Base-by-base conservation (phyloP, 2,888 invertebrate genomes). In the Nemoura dubitans region DNA sequence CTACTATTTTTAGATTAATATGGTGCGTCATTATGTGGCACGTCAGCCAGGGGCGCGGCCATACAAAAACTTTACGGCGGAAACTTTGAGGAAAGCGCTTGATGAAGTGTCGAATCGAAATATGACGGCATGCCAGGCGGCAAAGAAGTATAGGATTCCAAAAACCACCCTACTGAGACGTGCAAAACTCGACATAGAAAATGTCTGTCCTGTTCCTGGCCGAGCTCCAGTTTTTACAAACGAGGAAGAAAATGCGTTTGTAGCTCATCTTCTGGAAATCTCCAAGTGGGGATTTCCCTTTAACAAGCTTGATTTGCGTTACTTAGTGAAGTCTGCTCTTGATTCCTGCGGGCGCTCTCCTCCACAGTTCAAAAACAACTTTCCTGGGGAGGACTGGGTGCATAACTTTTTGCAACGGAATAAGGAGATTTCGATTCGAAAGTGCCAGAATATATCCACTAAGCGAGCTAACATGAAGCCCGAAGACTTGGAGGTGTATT, bases 401-500 rank as follows among this genome's bases (percentile, higher is more conserved):
- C 7, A 3, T 10, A 16, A 16, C n/a, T 82, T 36, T 82, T 82
- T 80, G 80, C 21, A 26, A 27, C 80, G 80, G 14, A 36, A 36
- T 36, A 36, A 36, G 36, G 36, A 36, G 36, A 36, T 36, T 36
- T 36, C 36, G 36, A 36, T 36, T 59, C 42, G 43, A 25, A 30
- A 77, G 10, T 25, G 28, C 43, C 26, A 86, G 27, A 86, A 86
- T 76, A 82, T 82, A 0, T 81, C 81, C 21, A 25, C 82, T 25
- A 59, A 16, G 25, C 81, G 86, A 21, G 86, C 86, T 28, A 26
- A 6, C n/a, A 42, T 82, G n/a, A n/a, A 81, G 28, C 59, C 82
- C n/a, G 86, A 86, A 30, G 26, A n/a, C 25, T 81, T 86, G 27
- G 82, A 43, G 7, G 83, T 14, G 27, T 82, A 86, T 29, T 43